phyloP scores from a whole-genome alignment of 2,888 invertebrate genomes.

The Cepaea hortensis region DNA sequence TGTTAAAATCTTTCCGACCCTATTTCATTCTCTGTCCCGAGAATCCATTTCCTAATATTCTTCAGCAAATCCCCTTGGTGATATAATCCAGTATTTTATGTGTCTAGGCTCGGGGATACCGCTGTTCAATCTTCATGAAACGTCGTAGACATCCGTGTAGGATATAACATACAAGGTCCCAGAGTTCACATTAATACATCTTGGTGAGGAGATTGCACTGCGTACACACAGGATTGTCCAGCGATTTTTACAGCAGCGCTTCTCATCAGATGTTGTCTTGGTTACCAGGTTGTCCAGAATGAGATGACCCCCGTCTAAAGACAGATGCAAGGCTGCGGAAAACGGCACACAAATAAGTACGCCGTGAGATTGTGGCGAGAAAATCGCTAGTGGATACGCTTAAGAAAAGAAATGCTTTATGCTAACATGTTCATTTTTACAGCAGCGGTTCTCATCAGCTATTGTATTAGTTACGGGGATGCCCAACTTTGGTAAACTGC shows the following conservation, averaged over 20 bases:
- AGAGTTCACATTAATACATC: background rate
- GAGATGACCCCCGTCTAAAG: too few relatives aligned
- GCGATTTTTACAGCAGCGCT: background rate
- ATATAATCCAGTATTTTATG: conserved; percentile 16
- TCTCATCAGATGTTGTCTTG: background rate
- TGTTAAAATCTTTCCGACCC: background rate
- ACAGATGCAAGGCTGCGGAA: too few relatives aligned
- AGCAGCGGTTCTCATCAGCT: too few relatives aligned
- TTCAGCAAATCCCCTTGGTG: background rate
- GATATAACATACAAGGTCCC: background rate
- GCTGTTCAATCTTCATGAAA: conserved; percentile 21
- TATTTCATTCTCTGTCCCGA: background rate
- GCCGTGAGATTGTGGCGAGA: too few relatives aligned
- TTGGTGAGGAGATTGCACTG: background rate
- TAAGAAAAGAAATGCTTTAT: too few relatives aligned
- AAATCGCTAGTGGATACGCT: too few relatives aligned
- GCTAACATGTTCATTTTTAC: too few relatives aligned
- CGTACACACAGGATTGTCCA: background rate
- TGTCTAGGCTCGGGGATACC: background rate
- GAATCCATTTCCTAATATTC: background rate
- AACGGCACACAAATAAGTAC: too few relatives aligned
- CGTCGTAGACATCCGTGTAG: background rate
- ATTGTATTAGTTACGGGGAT: too few relatives aligned
- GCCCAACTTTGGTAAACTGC: too few relatives aligned
- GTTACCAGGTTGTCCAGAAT: too few relatives aligned